phyloP scores from a whole-genome alignment of 2,113 vertebrate genomes.

The Diglossa brunneiventris region DNA sequence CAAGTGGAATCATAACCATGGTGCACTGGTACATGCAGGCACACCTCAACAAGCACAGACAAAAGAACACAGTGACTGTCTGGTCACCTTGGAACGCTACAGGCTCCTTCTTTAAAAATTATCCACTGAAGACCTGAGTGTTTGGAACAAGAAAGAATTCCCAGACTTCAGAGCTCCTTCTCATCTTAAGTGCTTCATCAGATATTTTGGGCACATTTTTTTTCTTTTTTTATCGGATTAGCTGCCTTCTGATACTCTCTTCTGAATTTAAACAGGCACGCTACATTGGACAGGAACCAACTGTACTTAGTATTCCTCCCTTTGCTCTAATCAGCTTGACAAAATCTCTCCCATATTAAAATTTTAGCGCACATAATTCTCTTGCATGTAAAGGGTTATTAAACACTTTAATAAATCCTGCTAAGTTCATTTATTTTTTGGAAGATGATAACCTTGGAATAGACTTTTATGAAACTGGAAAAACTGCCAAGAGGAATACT shows the following conservation, averaged over 20 bases:
- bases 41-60: background rate
- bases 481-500: constrained; percentile 30
- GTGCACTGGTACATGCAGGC: background rate
- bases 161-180: background rate
- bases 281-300: background rate
- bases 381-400: constrained; percentile 33
- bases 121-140: background rate
- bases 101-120: background rate
- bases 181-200: background rate
- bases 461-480: constrained; percentile 26
- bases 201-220: background rate
- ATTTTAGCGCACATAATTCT: background rate
- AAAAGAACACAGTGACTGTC: background rate
- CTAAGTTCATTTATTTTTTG: constrained; percentile 53
- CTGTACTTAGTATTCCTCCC: background rate
- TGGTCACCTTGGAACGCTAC: background rate
- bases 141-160: background rate
- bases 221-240: background rate
- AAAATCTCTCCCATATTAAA: constrained; percentile 11
- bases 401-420: constrained; percentile 42
- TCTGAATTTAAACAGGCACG: background rate
- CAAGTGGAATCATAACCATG: fast-evolving
- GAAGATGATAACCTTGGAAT: constrained; percentile 41
- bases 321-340: constrained; percentile 30
- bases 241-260: background rate